Percentiles rank a stretch among this genome's conserved stretches.
Evolutionary conservation across 2,113 vertebrate species (phyloP).

Genomic region (Brachyistius frenatus): DNA sequence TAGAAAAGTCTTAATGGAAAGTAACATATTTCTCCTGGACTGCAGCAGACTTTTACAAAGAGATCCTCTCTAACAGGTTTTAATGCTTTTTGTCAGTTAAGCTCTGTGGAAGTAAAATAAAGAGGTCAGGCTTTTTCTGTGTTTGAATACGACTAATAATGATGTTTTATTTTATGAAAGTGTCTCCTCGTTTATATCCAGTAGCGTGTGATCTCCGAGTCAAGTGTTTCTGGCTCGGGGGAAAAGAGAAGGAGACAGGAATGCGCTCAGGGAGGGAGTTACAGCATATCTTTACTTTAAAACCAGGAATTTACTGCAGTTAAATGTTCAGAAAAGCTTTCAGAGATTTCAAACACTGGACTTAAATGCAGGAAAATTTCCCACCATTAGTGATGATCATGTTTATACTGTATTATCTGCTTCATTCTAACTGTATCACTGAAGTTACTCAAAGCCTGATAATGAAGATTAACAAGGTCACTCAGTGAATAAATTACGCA

Average conservation of each 20-base stretch:
- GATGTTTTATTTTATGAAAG: too few relatives aligned
- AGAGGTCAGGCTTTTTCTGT: too few relatives aligned
- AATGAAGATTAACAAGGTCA: slow-evolving; percentile 36
- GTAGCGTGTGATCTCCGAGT: not conserved
- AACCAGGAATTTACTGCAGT: slow-evolving; percentile 15
- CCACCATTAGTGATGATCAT: slow-evolving; percentile 56
- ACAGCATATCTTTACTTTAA: slow-evolving; percentile 27
- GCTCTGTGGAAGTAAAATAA: too few relatives aligned
- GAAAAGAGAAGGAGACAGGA: slow-evolving; percentile 29
- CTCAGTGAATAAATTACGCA: not conserved
- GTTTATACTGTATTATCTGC: slow-evolving; percentile 64
- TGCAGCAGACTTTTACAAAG: too few relatives aligned
- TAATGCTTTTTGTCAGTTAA: too few relatives aligned
- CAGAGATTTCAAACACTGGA: slow-evolving; percentile 7
- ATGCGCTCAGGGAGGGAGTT: slow-evolving; percentile 54
- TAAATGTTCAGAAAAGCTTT: slow-evolving; percentile 20
- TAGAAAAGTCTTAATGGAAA: too few relatives aligned
- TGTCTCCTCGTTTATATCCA: not conserved
- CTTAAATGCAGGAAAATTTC: slow-evolving; percentile 41
- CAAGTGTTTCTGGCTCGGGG: not conserved
- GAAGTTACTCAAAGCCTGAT: slow-evolving; percentile 41
- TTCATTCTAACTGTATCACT: slow-evolving; percentile 49
- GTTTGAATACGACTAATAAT: too few relatives aligned
- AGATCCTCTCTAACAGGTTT: too few relatives aligned
- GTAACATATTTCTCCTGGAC: too few relatives aligned